Percentiles rank a stretch among this genome's conserved stretches.
These are phyloP conservation scores for Apis dorsata DNA, from an alignment of 1,140 invertebrate genomes.

Conservation along the genomic window DNA sequence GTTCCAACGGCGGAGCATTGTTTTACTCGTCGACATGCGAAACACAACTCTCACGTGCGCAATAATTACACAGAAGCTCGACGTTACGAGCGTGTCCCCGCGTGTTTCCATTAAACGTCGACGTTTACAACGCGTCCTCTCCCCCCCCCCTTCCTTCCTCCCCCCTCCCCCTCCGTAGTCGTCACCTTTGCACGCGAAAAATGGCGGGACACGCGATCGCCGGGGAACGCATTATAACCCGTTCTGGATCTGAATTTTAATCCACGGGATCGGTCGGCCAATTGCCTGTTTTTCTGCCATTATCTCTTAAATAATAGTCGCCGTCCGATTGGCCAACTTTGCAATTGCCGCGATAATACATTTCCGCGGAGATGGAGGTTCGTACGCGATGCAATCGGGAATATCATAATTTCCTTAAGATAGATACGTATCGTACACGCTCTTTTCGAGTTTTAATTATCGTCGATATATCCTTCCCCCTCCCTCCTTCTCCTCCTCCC, in stretches of 20 bases:
- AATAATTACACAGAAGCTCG: constrained; percentile 20
- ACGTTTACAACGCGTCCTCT: background rate
- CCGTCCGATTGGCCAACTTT: background rate
- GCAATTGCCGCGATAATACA: background rate
- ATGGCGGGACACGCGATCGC: constrained; percentile 1
- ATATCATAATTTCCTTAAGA: too few species aligned
- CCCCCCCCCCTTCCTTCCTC: too few species aligned
- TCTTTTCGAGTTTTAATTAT: too few species aligned
- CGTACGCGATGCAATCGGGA: background rate
- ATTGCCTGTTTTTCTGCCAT: background rate
- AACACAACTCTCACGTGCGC: constrained; percentile 11
- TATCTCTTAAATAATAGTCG: constrained; percentile 6
- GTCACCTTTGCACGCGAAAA: constrained; percentile 15
- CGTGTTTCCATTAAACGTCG: constrained; percentile 26
- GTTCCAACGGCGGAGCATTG: background rate
- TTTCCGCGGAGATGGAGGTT: background rate
- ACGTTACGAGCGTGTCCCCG: constrained; percentile 6
- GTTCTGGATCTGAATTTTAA: background rate
- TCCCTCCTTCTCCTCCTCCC: too few species aligned
- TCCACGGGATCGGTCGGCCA: background rate
- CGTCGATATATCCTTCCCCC: too few species aligned
- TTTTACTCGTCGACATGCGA: constrained; percentile 21
- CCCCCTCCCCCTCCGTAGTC: too few species aligned
- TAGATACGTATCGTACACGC: too few species aligned
- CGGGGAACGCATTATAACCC: background rate